Conservation (phyloP, 2,888 invertebrate species). For the Conops quadrifasciatus region DNA sequence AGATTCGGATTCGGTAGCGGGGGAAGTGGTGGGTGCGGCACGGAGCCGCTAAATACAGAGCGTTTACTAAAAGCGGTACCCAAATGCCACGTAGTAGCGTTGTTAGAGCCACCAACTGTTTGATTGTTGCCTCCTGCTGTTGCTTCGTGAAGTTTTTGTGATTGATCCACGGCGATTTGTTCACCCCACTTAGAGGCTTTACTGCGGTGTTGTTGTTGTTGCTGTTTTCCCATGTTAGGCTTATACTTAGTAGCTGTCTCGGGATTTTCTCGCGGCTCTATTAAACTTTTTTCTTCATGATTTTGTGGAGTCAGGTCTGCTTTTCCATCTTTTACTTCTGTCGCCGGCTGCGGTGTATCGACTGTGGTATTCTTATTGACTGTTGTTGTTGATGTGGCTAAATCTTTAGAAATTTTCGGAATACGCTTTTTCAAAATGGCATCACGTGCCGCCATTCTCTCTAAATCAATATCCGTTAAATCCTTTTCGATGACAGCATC, state of each 20-base stretch:
- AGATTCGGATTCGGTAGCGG: conserved; percentile 35
- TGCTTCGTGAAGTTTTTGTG: conserved; percentile 17
- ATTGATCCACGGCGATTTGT: conserved; percentile 44
- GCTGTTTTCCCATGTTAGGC: conserved; percentile 20
- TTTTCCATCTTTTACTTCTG: neutral
- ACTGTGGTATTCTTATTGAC: conserved; percentile 46
- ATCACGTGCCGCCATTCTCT: conserved; percentile 65
- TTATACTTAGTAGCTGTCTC: conserved; percentile 41
- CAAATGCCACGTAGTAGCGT: conserved; percentile 9
- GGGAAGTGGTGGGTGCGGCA: conserved; percentile 41
- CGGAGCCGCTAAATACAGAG: conserved; percentile 43
- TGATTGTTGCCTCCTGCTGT: neutral
- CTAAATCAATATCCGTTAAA: conserved; percentile 47
- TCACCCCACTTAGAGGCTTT: conserved; percentile 61
- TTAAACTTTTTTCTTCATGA: conserved; percentile 47
- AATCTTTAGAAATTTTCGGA: conserved; percentile 60
- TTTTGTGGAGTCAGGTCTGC: conserved; percentile 45
- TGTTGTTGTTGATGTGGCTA: conserved; percentile 27
- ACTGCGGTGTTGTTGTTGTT: conserved; percentile 52
- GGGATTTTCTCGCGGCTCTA: conserved; percentile 38
- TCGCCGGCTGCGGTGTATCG: conserved; percentile 43
- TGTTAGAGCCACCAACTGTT: neutral
- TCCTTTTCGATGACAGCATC: conserved; percentile 44
- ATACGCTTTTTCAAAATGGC: conserved; percentile 62
- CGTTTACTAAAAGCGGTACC: conserved; percentile 38